Evolutionary conservation across 1,140 invertebrate genomes (phyloP).

Genomic region (Drosophila ogumai): DNA sequence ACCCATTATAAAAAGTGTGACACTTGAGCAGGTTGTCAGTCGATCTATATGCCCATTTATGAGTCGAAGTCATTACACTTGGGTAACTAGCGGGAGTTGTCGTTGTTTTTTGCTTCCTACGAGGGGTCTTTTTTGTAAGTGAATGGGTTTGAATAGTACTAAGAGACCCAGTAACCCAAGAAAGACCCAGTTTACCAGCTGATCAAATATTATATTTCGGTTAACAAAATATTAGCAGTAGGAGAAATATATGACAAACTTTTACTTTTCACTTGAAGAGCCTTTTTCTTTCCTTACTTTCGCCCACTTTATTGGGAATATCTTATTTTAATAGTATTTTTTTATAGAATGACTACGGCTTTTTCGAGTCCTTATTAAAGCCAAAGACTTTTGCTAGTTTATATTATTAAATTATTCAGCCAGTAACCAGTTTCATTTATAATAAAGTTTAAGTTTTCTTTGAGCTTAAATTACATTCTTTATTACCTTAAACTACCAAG

Average conservation of each 20-base stretch:
- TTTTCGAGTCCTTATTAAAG: too few species aligned
- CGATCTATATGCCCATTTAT: conserved; percentile 46
- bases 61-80: conserved; percentile 39
- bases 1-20: conserved; percentile 49
- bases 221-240: background rate
- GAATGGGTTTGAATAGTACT: background rate
- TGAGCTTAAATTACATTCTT: background rate
- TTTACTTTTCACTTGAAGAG: background rate
- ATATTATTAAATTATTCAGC: too few species aligned
- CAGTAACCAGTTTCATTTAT: background rate
- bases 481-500: too few species aligned
- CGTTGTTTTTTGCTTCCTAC: background rate
- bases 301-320: too few species aligned
- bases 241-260: background rate
- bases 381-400: background rate
- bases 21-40: conserved; percentile 62
- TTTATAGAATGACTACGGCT: too few species aligned
- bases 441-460: background rate
- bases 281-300: background rate
- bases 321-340: too few species aligned
- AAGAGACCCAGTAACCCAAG: background rate
- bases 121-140: conserved; percentile 1
- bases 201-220: conserved; percentile 8
- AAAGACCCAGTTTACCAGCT: background rate
- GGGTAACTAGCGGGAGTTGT: background rate